phyloP scores from a whole-genome alignment of 2,797 vertebrate genomes.

The Rhinichthys osculus region DNA sequence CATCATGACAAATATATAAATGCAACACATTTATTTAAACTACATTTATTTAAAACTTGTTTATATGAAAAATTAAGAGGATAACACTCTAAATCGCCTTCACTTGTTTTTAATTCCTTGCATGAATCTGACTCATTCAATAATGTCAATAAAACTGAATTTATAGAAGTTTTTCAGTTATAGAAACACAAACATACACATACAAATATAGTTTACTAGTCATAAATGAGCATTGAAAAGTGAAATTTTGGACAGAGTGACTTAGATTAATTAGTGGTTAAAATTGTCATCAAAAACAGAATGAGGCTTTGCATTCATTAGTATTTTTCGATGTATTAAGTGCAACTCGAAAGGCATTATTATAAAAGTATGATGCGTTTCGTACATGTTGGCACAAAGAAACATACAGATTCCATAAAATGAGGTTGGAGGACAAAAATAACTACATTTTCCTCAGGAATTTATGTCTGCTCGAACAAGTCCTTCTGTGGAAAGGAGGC shows the following conservation, averaged over 20 bases:
- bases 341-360: not conserved
- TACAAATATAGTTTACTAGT: not conserved
- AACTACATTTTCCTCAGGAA: slow-evolving; percentile 22
- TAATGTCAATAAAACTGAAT: not conserved
- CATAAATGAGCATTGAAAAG: not conserved
- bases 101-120: not conserved
- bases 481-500: slow-evolving; percentile 44
- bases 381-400: slow-evolving; percentile 21
- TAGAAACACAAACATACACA: not conserved
- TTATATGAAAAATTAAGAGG: not conserved
- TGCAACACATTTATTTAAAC: not conserved
- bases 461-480: slow-evolving; percentile 43
- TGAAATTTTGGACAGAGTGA: not conserved
- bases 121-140: slow-evolving; percentile 7
- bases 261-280: slow-evolving; percentile 7
- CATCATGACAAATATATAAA: slow-evolving; percentile 26
- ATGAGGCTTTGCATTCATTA: slow-evolving; percentile 17
- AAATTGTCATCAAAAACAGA: slow-evolving; percentile 28
- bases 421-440: slow-evolving; percentile 32
- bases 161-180: not conserved
- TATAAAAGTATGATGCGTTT: not conserved
- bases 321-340: not conserved
- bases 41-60: slow-evolving; percentile 6
- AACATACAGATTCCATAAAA: slow-evolving; percentile 25
- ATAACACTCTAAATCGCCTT: not conserved